These are phyloP conservation scores for Andrena haemorrhoa DNA, from an alignment of 2,888 invertebrate species.

Conservation along the genomic window DNA sequence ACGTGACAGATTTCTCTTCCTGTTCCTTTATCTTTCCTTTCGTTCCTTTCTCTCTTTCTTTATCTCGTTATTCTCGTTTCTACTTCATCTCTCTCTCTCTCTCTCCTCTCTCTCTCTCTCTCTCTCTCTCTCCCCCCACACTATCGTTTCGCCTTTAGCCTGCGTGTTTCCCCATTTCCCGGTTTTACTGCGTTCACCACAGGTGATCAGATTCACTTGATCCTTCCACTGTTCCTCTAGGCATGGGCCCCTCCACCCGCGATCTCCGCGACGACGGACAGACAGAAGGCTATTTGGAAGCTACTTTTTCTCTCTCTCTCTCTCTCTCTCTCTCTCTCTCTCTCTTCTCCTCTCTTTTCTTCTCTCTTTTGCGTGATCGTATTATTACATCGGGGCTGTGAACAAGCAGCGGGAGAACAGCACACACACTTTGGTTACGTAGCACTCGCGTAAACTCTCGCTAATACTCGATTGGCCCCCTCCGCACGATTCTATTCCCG, in stretches of 20 bases:
- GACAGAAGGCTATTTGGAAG: slow-evolving; percentile 35
- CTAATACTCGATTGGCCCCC: neutral
- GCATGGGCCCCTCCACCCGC: slow-evolving; percentile 53
- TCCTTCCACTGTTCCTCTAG: slow-evolving; percentile 55
- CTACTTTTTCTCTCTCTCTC: slow-evolving; percentile 5
- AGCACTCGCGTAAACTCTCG: slow-evolving; percentile 48
- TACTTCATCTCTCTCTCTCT: neutral
- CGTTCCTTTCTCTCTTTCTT: slow-evolving; percentile 27
- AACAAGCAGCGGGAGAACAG: slow-evolving; percentile 24
- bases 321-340: neutral
- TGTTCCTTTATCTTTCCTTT: slow-evolving; percentile 57
- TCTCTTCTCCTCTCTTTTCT: neutral
- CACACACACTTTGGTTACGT: slow-evolving; percentile 56
- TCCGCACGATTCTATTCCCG: neutral
- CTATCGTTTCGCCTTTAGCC: slow-evolving; percentile 15
- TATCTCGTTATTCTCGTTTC: neutral
- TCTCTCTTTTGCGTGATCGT: slow-evolving; percentile 13
- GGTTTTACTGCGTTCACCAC: slow-evolving; percentile 48
- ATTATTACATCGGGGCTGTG: slow-evolving; percentile 45
- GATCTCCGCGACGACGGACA: slow-evolving; percentile 40
- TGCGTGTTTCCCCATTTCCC: slow-evolving; percentile 17
- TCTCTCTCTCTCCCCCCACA: slow-evolving; percentile 3
- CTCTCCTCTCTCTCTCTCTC: slow-evolving; percentile 14
- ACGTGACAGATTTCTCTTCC: slow-evolving; percentile 57
- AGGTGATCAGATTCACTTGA: slow-evolving; percentile 52